Base-by-base conservation (phyloP, 2,113 vertebrate species). In the Cranoglanis bouderius region DNA sequence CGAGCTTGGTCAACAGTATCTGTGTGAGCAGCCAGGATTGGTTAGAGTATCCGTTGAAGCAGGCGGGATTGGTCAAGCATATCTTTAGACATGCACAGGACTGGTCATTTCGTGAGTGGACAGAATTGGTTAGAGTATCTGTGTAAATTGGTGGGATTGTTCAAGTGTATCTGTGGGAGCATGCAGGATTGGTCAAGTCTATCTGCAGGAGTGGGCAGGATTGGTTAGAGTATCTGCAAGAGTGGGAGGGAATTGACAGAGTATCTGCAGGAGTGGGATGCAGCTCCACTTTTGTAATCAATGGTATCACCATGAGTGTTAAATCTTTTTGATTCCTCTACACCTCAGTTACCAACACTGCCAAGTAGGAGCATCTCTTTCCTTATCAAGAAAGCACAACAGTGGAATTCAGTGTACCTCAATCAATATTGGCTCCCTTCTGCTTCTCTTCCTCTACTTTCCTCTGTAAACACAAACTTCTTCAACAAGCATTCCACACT, bases 321-420 rank as follows among this genome's bases (percentile, higher is more conserved):
- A 59, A 38, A 82, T 82, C 32, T 40, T 40, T 40, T 59, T 82
- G 55, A 82, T 82, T 82, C 35, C 21, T 59, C 55, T 38, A 10
- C 19, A 82, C 51, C 80, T 82, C 80, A 57, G 57, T 82, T 82
- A 82, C 51, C 80, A 35, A 38, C 51, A 82, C 51, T 21, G 35
- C 81, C 49, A 13, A 59, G 0, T 26, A 35, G 53, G 55, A 40
- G 35, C 55, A 57, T 6, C 4, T 57, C 1, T 24, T 24, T 19
- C 2, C 21, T 38, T 40, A 59, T 82, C 32, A 38, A 82, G n/a
- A 59, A 57, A 19, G 10, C n/a, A 82, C 80, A 38, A 57, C 81
- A 82, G 32, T 59, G 53, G 35, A 40, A 59, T 55, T 82, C 53
- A 59, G 26, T 61, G 32, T 40, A 40, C 12, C 35, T 82, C 53